Base-by-base conservation (phyloP, 2,888 invertebrate species). In the Nymphalis c-album region DNA sequence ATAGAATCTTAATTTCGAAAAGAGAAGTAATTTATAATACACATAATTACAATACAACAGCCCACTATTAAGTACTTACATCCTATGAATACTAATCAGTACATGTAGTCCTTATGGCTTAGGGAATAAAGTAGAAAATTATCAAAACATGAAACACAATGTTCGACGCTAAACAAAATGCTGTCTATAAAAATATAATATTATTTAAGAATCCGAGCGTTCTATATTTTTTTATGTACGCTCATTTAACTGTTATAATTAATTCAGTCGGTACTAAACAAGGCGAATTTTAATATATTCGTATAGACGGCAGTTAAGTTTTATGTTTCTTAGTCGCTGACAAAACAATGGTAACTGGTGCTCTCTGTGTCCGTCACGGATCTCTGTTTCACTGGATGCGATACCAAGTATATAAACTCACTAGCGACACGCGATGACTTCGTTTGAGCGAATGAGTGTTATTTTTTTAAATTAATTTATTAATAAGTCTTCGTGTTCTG, bases 171-270 rank as follows among this genome's bases (percentile, higher is more conserved):
- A 50, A 45, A 51, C 64, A 64, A 68, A 60, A 31, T 51, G 31
- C 18, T 68, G 60, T 67, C 71, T 68, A 73, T 72, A 75, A 74
- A 73, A 70, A 71, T 71, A 71, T 74, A 73, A 73, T 71, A 73
- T 73, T 74, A 73, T 75, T 80, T 80, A 79, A 80, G 80, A 85
- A 82, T 77, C 82, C 77, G 82, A 81, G 78, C 85, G 81, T 81
- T 85, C 83, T 77, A 86, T 83, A 84, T 83, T 87, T 87, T 87
- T 88, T 76, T 87, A 85, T 83, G 76, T 78, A 80, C 84, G 85
- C 82, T 85, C 85, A 86, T 88, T 87, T 88, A 87, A 88, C 85
- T 81, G 85, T 85, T 83, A 83, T 89, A 90, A 90, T 90, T 88
- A 87, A 88, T 87, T 84, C 84, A 78, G 81, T 74, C 78, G 77